Evolutionary conservation across 1,140 invertebrate genomes (phyloP), one percentile per base, ranked within the genome.

Genomic region (Bombus vancouverensis): DNA sequence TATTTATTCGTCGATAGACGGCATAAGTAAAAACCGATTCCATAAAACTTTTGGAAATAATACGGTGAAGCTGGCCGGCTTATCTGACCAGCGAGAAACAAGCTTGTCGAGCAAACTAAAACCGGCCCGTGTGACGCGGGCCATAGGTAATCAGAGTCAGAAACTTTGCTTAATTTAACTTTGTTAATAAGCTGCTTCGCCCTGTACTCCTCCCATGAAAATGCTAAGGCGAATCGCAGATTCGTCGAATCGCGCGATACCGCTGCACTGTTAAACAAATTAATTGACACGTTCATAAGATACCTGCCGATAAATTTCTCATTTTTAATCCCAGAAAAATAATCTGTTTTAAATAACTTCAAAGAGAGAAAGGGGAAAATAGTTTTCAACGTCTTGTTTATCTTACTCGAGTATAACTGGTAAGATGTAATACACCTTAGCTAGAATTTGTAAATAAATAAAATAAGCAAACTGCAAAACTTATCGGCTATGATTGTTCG

Each of bases 141-240:
- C 70, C 66, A 59, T 66, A 79, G 81, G 81, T 87, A 89, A 90
- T 89, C 88, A 73, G 72, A 73, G 28, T 73, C n/a, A 18, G 42
- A 81, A 90, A 90, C 85, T 90, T 90, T 87, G 76, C 75, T 89
- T 88, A 90, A 90, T 90, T 90, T 90, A 90, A 90, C 88, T 90
- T 90, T 89, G 88, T 90, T 89, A 90, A 89, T 87, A 90, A 90
- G 80, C 88, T 89, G 77, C 76, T 88, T 71, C 81, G 77, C 12
- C 71, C 81, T 76, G 85, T 87, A 83, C 70, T 87, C 70, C 39
- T n/a, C 70, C 1, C 28, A 39, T 72, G 39, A 72, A 42, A 73
- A 44, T 73, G 12, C 37, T 39, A 73, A 73, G 71, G 25, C 13
- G 34, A 28, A 44, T 71, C 37, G 22, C 18, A 25, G 70, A 71